Base-by-base conservation (phyloP, 2,888 invertebrate species). In the Axea sp. region DNA sequence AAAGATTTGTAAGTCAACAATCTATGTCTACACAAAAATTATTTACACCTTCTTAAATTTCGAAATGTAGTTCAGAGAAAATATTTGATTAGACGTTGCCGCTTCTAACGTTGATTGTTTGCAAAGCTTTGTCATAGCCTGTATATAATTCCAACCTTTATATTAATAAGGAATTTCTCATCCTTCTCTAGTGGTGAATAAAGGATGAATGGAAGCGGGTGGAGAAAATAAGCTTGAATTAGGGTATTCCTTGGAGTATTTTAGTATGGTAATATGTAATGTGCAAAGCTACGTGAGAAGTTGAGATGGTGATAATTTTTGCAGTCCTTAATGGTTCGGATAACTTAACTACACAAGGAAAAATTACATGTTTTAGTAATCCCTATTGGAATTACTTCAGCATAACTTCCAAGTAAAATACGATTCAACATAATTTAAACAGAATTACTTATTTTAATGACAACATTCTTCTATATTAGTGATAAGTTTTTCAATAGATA, bases 1-100 rank as follows among this genome's bases (percentile, higher is more conserved):
- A 30, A 64, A 64, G 68, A 73, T 73, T 67, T 62, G 67, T 55
- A 30, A 41, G 43, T 55, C 55, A 62, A 47, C 14, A 26, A 31
- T 24, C 45, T 47, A 73, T 49, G 39, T 59, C 47, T 26, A 12
- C 5, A 8, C 11, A 49, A 55, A 72, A 64, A 55, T 64, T 41
- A 19, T 31, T 24, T 17, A 41, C 19, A 12, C 43, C 26, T 14
- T 33, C 17, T 43, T 8, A 5, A 17, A 7, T 14, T 35, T 8
- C 39, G n/a, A 19, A 12, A 19, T 5, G 9, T 14, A 2, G 1
- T 6, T 33, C 3, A 9, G 15, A 1, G 6, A 15, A n/a, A 8
- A n/a, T 19, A 8, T 24, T 24, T 11, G 39, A 41, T 41, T 24
- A 24, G 11, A 8, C 3, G 24, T 17, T 7, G 22, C 4, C 11